Evolutionary conservation across 2,113 vertebrate species (phyloP).

Genomic region (Actinemys pallida): DNA sequence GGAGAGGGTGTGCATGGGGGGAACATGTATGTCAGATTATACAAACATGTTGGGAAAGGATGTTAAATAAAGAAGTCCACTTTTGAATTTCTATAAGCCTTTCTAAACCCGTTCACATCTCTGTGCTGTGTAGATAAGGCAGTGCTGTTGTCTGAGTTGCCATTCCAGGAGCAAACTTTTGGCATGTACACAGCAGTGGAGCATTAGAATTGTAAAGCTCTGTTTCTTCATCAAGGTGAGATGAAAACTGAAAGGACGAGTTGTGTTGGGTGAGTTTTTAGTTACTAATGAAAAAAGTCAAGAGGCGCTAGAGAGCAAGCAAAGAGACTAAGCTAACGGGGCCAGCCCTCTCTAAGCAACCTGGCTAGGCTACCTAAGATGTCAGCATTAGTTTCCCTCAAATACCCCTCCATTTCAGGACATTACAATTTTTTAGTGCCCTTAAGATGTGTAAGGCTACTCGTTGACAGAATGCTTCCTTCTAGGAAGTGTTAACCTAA

Average conservation of each 20-base stretch:
- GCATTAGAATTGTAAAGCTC: conserved; percentile 64
- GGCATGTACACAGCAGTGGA: conserved; percentile 2
- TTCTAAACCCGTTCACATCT: conserved; percentile 67
- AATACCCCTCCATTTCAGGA: not conserved
- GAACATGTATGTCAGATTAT: not conserved
- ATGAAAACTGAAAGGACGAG: conserved; percentile 48
- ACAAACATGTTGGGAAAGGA: not conserved
- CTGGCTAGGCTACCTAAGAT: conserved; percentile 1
- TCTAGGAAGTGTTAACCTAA: not conserved
- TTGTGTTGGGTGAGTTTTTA: conserved; percentile 28
- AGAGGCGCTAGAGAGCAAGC: not conserved
- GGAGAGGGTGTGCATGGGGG: not conserved
- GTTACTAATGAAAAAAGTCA: conserved; percentile 13
- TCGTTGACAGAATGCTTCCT: not conserved
- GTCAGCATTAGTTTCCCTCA: conserved; percentile 13
- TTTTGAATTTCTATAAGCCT: conserved; percentile 67
- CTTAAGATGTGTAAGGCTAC: not conserved
- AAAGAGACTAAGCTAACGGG: conserved; percentile 1
- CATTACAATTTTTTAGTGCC: not conserved
- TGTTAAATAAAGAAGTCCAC: conserved; percentile 36
- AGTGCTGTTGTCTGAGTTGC: conserved; percentile 53
- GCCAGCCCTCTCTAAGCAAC: conserved; percentile 24
- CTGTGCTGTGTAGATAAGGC: conserved; percentile 70
- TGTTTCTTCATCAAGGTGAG: conserved; percentile 11
- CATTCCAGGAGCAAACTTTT: conserved; percentile 61